A percentile compares a stretch with the other conserved stretches of the same genome.
These are phyloP conservation scores for Aspidoscelis tigris DNA, from an alignment of 2,113 vertebrate genomes.

Conservation along the genomic window DNA sequence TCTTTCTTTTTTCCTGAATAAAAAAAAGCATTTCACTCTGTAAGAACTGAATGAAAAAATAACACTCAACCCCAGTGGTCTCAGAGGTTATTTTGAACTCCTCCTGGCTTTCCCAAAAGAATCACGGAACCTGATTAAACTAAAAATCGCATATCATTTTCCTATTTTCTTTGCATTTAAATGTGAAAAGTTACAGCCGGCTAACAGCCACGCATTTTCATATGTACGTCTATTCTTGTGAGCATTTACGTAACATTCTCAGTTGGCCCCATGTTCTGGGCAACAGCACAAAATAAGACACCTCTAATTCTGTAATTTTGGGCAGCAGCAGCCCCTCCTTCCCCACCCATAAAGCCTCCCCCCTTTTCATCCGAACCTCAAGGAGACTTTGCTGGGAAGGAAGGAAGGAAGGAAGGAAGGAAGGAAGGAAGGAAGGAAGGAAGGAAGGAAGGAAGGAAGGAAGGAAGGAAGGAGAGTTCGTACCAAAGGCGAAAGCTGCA, in stretches of 20 bases:
- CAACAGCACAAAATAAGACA: slow-evolving; percentile 8
- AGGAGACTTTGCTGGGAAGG: too few species aligned
- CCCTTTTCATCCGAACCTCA: too few species aligned
- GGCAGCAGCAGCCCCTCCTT: not conserved
- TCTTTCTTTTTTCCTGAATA: not conserved
- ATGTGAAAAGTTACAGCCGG: slow-evolving; percentile 60
- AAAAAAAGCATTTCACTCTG: slow-evolving; percentile 20
- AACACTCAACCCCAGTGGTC: slow-evolving; percentile 61
- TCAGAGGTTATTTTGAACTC: slow-evolving; percentile 57
- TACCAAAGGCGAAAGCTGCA: too few species aligned
- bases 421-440: too few species aligned
- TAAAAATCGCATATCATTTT: slow-evolving; percentile 66
- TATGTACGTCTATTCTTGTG: slow-evolving; percentile 35
- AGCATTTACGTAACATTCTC: slow-evolving; percentile 27
- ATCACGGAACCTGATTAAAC: slow-evolving; percentile 70
- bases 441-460: too few species aligned
- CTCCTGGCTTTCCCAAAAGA: slow-evolving; percentile 58
- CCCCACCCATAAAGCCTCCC: too few species aligned
- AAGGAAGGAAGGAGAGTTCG: too few species aligned
- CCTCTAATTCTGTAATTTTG: not conserved
- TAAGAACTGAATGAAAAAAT: slow-evolving; percentile 50
- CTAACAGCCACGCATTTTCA: slow-evolving; percentile 48
- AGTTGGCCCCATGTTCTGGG: not conserved
- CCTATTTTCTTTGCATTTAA: slow-evolving; percentile 68
- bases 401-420: too few species aligned